Percentiles rank a stretch among this genome's conserved stretches.
Evolutionary conservation across 2,888 invertebrate genomes (phyloP).

Genomic region (Eulithis testata): DNA sequence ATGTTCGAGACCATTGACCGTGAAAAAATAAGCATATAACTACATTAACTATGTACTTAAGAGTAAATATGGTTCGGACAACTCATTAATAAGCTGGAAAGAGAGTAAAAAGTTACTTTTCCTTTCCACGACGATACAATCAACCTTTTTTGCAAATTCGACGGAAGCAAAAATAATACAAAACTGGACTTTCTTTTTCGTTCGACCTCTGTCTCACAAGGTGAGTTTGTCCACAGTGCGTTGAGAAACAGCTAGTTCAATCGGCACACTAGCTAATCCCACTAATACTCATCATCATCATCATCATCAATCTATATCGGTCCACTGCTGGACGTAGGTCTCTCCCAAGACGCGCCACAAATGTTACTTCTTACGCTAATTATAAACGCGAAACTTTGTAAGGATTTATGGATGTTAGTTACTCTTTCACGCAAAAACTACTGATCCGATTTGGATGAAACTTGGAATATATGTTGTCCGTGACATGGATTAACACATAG

Average conservation of each 20-base stretch:
- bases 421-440: too few relatives aligned
- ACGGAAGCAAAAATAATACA: conserved; percentile 39
- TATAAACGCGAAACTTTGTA: too few relatives aligned
- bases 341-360: too few relatives aligned
- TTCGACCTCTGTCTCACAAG: conserved; percentile 39
- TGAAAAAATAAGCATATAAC: neutral
- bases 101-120: conserved; percentile 35
- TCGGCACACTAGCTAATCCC: neutral
- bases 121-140: conserved; percentile 37
- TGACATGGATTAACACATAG: too few relatives aligned
- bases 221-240: conserved; percentile 30
- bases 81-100: conserved; percentile 9
- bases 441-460: too few relatives aligned
- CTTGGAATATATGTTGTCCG: too few relatives aligned
- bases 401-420: too few relatives aligned
- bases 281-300: too few relatives aligned
- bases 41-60: neutral
- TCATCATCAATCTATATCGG: too few relatives aligned
- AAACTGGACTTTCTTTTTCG: conserved; percentile 41
- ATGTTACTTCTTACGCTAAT: too few relatives aligned
- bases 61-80: neutral
- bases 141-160: conserved; percentile 35
- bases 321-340: too few relatives aligned
- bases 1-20: neutral
- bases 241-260: neutral